Base-by-base conservation (phyloP, 2,888 invertebrate species). In the Yponomeuta sedellus region DNA sequence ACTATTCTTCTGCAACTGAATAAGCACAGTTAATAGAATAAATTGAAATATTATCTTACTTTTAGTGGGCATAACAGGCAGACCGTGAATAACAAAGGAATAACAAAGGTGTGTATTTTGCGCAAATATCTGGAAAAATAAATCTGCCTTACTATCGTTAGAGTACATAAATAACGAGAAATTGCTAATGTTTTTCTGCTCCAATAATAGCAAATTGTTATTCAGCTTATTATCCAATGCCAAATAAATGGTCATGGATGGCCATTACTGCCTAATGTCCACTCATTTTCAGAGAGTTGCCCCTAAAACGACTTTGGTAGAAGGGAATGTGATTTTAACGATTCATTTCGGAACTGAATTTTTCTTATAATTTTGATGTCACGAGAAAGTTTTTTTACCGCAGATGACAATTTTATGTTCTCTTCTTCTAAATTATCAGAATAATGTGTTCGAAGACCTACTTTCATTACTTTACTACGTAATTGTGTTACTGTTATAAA, bases 261-360 rank as follows among this genome's bases (percentile, higher is more conserved):
- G 73, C 71, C 76, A 75, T 78, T 75, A 76, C 74, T 73, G 72
- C 71, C 71, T 72, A 75, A 77, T 77, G 75, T 71, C 73, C 73
- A 68, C 70, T 70, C 73, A 74, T 76, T 78, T 74, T 71, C 68
- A 73, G 77, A 72, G 76, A 73, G 76, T 44, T 75, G 70, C 70
- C 72, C 70, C 70, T 71, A 72, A 75, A 74, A 80, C 76, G 76
- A 75, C 75, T 72, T 75, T 73, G 71, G 70, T 74, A 72, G 71
- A 68, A 68, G 67, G 72, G 72, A 77, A 78, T 78, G 77, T 75
- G 78, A 78, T 77, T 81, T 80, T 78, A 78, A 79, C 75, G 79
- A 78, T 75, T 77, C 74, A 77, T 79, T 81, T 76, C 70, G 71
- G 72, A 71, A 71, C 16, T 52, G 68, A 65, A 65, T 64, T 63